Evolutionary conservation across 2,113 vertebrate species (phyloP).

Genomic region (Chroicocephalus ridibundus): DNA sequence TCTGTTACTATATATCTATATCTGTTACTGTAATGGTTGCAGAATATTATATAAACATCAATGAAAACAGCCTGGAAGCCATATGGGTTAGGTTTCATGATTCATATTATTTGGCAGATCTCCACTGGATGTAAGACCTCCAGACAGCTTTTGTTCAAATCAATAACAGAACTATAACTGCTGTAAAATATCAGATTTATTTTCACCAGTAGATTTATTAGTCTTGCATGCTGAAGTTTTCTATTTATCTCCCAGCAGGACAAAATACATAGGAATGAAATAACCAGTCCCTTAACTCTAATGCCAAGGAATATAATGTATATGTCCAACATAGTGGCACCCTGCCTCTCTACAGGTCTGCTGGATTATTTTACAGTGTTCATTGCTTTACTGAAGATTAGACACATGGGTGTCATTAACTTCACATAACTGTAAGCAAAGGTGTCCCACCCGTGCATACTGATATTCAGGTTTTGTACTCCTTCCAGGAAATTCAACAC

Average conservation of each 20-base stretch:
- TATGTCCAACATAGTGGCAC: background rate
- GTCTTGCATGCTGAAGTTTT: background rate
- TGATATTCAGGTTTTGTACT: background rate
- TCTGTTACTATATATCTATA: too few relatives aligned
- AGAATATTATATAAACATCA: slow-evolving; percentile 5
- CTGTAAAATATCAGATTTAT: background rate
- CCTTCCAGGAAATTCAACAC: background rate
- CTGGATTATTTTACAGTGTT: background rate
- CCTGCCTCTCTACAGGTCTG: background rate
- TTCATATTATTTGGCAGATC: background rate
- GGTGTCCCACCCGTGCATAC: background rate
- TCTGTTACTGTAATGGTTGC: background rate
- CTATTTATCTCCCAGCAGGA: background rate
- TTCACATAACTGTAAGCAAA: background rate
- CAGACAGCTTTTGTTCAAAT: slow-evolving; percentile 46
- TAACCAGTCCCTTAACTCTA: background rate
- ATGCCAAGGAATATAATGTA: background rate
- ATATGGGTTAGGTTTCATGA: background rate
- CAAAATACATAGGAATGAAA: slow-evolving; percentile 8
- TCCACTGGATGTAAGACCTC: background rate
- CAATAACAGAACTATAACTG: slow-evolving; percentile 8
- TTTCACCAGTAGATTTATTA: slow-evolving; percentile 19
- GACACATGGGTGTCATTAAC: background rate
- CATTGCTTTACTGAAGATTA: background rate
- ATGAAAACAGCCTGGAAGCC: background rate